Conservation (phyloP, 2,888 invertebrate species). For the Pollenia griseotomentosa region DNA sequence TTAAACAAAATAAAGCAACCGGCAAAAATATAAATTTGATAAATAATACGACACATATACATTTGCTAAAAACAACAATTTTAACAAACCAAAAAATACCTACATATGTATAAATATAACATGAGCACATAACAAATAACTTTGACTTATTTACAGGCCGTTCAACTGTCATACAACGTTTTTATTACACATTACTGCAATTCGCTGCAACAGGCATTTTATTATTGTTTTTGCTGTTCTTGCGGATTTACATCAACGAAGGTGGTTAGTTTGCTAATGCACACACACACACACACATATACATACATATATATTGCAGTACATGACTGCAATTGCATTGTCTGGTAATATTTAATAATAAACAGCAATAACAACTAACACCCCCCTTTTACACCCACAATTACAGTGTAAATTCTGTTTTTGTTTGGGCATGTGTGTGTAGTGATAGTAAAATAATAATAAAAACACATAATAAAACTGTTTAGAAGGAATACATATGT, state of each 20-base stretch:
- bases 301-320: not conserved
- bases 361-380: constrained; percentile 12
- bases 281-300: not conserved
- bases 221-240: constrained; percentile 25
- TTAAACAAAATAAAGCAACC: constrained; percentile 41
- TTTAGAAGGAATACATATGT: not conserved
- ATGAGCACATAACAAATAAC: constrained; percentile 76
- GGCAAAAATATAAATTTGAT: constrained; percentile 66
- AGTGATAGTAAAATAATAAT: constrained; percentile 14
- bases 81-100: not conserved
- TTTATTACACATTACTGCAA: constrained; percentile 52
- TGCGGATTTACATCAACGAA: constrained; percentile 2
- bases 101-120: constrained; percentile 12
- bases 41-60: constrained; percentile 45
- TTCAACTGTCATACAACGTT: constrained; percentile 80
- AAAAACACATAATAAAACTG: constrained; percentile 14
- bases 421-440: not conserved
- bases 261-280: constrained; percentile 29
- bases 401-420: not conserved
- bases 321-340: not conserved
- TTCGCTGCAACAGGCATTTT: constrained; percentile 54
- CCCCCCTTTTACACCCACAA: constrained; percentile 15
- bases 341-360: constrained; percentile 37
- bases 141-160: constrained; percentile 84
- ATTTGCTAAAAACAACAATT: constrained; percentile 34